Evolutionary conservation across 2,888 invertebrate genomes (phyloP).

Genomic region (Drosophila paramelanica): DNA sequence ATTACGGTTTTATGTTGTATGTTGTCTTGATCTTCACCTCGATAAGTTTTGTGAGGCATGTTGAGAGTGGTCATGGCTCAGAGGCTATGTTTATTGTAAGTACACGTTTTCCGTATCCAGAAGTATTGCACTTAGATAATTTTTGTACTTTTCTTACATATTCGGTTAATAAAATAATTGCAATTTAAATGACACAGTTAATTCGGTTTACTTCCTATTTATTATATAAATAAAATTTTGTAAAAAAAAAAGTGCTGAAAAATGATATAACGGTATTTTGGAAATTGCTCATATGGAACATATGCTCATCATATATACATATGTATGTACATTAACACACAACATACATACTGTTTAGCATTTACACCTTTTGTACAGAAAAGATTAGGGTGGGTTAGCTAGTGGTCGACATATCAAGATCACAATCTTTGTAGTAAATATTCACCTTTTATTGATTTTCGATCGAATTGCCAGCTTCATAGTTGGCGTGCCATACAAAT

Average conservation of each 20-base stretch:
- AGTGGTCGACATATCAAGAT: too few species aligned
- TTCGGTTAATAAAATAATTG: constrained; percentile 6
- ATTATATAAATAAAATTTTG: constrained; percentile 11
- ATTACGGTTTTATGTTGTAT: constrained; percentile 18
- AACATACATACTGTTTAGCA: too few species aligned
- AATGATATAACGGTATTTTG: constrained; percentile 5
- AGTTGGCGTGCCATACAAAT: too few species aligned
- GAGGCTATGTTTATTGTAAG: constrained; percentile 12
- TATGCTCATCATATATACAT: neutral
- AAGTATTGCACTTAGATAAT: constrained; percentile 33
- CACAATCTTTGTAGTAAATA: too few species aligned
- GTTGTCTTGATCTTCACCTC: constrained; percentile 30
- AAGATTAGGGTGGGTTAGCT: too few species aligned
- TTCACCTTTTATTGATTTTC: too few species aligned
- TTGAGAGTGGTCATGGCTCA: constrained; percentile 57
- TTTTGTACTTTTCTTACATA: constrained; percentile 3
- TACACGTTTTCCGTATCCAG: constrained; percentile 30
- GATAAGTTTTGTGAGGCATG: constrained; percentile 14
- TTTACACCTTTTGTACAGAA: too few species aligned
- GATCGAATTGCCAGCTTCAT: too few species aligned
- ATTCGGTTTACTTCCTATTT: neutral
- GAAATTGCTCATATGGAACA: neutral
- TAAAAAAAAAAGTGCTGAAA: neutral
- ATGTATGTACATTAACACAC: neutral
- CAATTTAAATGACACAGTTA: constrained; percentile 6